Percentiles rank a stretch among this genome's conserved stretches.
Evolutionary conservation across 1,140 invertebrate species (phyloP).

Genomic region (Zaprionus nigranus): DNA sequence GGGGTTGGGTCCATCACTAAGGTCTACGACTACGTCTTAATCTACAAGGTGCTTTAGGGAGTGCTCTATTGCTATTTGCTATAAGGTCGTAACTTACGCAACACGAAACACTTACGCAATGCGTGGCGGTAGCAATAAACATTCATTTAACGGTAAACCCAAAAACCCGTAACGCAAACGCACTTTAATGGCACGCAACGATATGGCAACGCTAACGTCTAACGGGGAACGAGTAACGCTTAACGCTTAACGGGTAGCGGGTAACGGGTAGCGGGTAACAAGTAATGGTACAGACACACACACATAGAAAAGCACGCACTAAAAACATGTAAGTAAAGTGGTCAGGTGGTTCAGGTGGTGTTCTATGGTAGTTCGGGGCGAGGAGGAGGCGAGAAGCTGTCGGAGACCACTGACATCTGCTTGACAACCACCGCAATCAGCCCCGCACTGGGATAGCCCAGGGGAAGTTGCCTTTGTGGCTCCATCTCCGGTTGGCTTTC

Average conservation of each 20-base stretch:
- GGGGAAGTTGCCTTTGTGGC: conserved; percentile 1
- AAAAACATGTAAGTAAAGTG: conserved; percentile 35
- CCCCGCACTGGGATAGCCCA: neutral
- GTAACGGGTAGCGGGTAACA: conserved; percentile 27
- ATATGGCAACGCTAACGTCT: conserved; percentile 46
- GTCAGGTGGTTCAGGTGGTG: conserved; percentile 35
- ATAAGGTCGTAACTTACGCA: conserved; percentile 62
- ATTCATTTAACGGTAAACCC: conserved; percentile 52
- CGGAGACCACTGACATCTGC: conserved; percentile 42
- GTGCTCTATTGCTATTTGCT: conserved; percentile 37
- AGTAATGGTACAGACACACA: conserved; percentile 32
- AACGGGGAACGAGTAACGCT: conserved; percentile 25
- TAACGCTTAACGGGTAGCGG: conserved; percentile 24
- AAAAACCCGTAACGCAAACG: conserved; percentile 37
- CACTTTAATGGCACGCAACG: conserved; percentile 48
- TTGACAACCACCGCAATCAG: conserved; percentile 2
- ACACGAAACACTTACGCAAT: conserved; percentile 72
- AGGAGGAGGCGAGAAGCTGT: conserved; percentile 11
- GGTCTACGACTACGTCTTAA: neutral
- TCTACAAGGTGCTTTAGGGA: conserved; percentile 12
- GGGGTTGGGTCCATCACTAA: conserved; percentile 11
- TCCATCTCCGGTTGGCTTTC: conserved; percentile 10
- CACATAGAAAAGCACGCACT: conserved; percentile 42
- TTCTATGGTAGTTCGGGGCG: neutral
- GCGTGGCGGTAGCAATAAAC: conserved; percentile 48